These are phyloP conservation scores for Phenganax subtilis DNA, from an alignment of 92 coral and sea anemone species.

Conservation along the genomic window DNA sequence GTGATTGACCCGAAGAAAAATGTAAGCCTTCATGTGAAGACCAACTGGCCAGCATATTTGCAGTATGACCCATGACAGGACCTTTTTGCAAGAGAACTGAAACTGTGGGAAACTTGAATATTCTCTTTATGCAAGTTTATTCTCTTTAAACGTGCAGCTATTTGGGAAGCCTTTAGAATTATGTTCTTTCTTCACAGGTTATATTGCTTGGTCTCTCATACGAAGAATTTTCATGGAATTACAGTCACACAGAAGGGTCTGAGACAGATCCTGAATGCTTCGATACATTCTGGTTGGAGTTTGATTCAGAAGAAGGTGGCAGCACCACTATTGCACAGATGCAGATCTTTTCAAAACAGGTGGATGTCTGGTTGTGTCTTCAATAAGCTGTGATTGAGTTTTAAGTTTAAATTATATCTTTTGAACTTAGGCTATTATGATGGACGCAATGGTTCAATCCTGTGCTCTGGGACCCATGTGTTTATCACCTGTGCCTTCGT, in stretches of 20 bases:
- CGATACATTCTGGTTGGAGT: constrained; percentile 94
- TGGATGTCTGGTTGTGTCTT: neutral
- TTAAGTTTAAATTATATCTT: neutral
- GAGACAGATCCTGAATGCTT: constrained; percentile 67
- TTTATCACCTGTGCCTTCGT: neutral
- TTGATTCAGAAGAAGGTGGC: constrained; percentile 62
- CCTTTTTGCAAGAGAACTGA: too few species aligned
- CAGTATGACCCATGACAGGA: too few species aligned
- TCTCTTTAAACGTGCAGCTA: neutral
- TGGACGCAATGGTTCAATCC: constrained; percentile 97
- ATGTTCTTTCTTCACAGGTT: constrained; percentile 47
- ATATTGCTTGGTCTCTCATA: constrained; percentile 71
- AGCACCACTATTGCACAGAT: constrained; percentile 61
- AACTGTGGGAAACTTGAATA: too few species aligned
- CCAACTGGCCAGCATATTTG: too few species aligned
- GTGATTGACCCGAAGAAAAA: constrained; percentile 77
- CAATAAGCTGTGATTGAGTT: neutral
- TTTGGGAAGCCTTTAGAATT: neutral
- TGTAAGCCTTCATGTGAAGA: constrained; percentile 46
- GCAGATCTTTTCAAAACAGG: constrained; percentile 95
- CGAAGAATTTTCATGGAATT: constrained; percentile 97
- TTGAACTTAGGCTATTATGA: constrained; percentile 69
- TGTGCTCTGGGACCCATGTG: constrained; percentile 54
- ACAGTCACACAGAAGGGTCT: constrained; percentile 56
- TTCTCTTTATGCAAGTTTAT: neutral